Conservation (phyloP, 2,888 invertebrate genomes). For the Macrosoma leucophasiata region DNA sequence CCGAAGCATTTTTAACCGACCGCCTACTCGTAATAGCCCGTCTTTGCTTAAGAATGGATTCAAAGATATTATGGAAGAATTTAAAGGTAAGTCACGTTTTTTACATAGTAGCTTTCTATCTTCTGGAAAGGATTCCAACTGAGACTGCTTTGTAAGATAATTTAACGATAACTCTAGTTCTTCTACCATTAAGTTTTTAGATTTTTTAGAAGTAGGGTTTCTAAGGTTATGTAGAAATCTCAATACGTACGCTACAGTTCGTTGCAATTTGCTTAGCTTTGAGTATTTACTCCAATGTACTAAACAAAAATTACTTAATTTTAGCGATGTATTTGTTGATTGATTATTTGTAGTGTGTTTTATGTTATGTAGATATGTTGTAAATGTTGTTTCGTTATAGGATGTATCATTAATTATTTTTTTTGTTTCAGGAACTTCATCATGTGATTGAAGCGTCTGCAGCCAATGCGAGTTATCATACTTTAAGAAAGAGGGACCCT, state of each 20-base stretch:
- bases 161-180: constrained; percentile 4
- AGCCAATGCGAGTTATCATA: not conserved
- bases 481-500: constrained; percentile 12
- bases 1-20: constrained; percentile 7
- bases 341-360: not conserved
- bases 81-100: constrained; percentile 1
- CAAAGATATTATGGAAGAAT: not conserved
- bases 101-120: constrained; percentile 5
- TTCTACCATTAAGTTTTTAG: constrained; percentile 3
- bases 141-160: constrained; percentile 8
- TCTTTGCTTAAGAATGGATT: not conserved
- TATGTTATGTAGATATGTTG: not conserved
- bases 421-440: too few relatives aligned
- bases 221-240: constrained; percentile 8
- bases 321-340: not conserved
- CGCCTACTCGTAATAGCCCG: constrained; percentile 3
- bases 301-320: not conserved
- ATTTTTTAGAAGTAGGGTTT: constrained; percentile 4
- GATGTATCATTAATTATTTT: too few relatives aligned
- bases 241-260: too few relatives aligned
- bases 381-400: not conserved
- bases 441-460: too few relatives aligned
- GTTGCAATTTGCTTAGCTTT: too few relatives aligned
- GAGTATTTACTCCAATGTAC: not conserved
- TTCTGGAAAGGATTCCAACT: constrained; percentile 4